phyloP scores from a whole-genome alignment of 2,888 invertebrate genomes.

The Laothoe populi region DNA sequence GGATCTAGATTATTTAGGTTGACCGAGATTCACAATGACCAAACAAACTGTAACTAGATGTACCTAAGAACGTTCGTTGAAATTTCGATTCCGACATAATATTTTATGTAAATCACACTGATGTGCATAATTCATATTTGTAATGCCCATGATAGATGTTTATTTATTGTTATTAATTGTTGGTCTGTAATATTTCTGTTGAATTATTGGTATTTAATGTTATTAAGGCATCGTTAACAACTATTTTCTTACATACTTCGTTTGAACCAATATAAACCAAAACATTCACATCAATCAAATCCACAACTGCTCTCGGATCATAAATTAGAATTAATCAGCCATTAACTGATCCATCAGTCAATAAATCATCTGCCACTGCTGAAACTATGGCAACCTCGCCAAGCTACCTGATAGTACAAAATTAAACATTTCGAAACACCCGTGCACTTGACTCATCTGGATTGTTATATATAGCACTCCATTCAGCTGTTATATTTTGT shows the following conservation, averaged over 20 bases:
- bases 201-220: no score
- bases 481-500: conserved; percentile 4
- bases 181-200: no score
- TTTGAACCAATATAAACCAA: neutral
- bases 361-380: neutral
- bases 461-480: conserved; percentile 21
- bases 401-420: conserved; percentile 14
- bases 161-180: no score
- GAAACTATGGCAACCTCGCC: neutral
- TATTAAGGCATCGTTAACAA: neutral
- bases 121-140: no score
- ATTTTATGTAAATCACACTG: no score
- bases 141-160: no score
- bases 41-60: no score
- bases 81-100: no score
- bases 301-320: neutral
- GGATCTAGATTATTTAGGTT: no score
- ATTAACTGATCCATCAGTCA: neutral
- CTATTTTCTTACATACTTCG: neutral
- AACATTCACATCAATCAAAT: neutral
- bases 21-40: no score
- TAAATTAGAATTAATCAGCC: conserved; percentile 9
- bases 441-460: conserved; percentile 30
- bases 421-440: conserved; percentile 15
- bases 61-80: no score